Base-by-base conservation (phyloP, 2,797 vertebrate genomes). In the Sebastes nivosus region DNA sequence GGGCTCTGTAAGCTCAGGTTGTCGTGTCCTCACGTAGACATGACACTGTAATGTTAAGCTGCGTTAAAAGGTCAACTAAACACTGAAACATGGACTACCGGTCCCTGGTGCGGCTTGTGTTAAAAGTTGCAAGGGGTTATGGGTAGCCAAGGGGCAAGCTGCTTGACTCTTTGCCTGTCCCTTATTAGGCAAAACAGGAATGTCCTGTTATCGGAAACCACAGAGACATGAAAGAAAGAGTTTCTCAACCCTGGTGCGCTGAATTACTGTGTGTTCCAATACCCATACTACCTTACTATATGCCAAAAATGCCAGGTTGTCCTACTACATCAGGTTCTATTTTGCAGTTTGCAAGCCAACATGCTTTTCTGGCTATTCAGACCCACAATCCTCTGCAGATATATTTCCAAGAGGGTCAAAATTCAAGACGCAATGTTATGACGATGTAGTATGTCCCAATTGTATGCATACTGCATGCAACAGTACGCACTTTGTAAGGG, bases 101-200 rank as follows among this genome's bases (percentile, higher is more conserved):
- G 22, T 42, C 2, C 3, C 57, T 20, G 42, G 8, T 34, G 32
- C 24, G 29, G 22, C 22, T 18, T 52, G 69, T 66, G 25, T 25
- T 66, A 14, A 72, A 46, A 65, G 67, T 60, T 30, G 81, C 36
- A 75, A 13, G 18, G 61, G 27, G 61, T 58, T 79, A 65, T 77
- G 76, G 36, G 72, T 75, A 71, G 69, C 87, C 67, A 27, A 75
- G 57, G 84, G 84, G 66, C 72, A 58, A 66, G 36, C 57, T 32
- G 34, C 71, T 67, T 22, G 61, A 29, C 32, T 60, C 3, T 9
- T 6, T 18, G 42, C 20, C 58, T 58, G 54, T 50, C 27, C 42
- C 65, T 73, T 57, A 79, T 81, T 84, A 76, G 38, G 14, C 14
- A 12, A 66, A 72, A 74, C 30, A 78, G 63, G 71, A 72, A 79